Base-by-base conservation (phyloP, 2,888 invertebrate species). In the Allophyes oxyacanthae region DNA sequence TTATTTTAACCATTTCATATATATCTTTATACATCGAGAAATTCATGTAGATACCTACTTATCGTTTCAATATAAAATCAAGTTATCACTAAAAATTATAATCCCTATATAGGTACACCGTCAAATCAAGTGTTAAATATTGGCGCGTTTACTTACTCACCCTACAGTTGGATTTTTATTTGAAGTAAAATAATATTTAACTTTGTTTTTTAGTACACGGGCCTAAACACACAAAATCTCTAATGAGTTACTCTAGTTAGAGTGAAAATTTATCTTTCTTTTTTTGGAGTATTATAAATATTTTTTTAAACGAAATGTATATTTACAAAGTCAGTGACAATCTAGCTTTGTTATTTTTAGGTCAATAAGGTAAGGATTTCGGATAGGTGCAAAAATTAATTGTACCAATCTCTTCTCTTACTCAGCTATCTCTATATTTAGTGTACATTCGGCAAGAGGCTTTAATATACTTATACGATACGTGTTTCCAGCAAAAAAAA, bases 221-320 rank as follows among this genome's bases (percentile, higher is more conserved):
- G 11, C 75, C 75, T 72, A 56, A 74, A 55, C 40, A 74, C 71
- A 71, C 62, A 34, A 55, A 56, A 45, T 49, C 32, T 48, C 44
- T 61, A 74, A 74, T 72, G 62, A 74, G 58, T 65, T 55, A 65
- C 49, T 74, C 46, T 50, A 37, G 28, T 10, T 33, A 42, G 15
- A 32, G 30, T 50, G 51, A 33, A 15, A 55, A 69, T 49, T 55
- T 64, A 51, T 50, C 33, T 48, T 59, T 50, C 14, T 36, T 51
- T 62, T 50, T 53, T 33, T 40, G 4, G 15, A 15, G 8, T 34
- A 6, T n/a, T n/a, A n/a, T 28, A 43, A 48, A 54, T 44, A 44
- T 44, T 71, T 53, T 34, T n/a, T 20, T 9, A 36, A 28, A 63
- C 33, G n/a, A 25, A 34, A 34, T 36, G 20, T 50, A 2, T 15